These are phyloP conservation scores for Calcarius lapponicus DNA, from an alignment of 2,797 vertebrate species.

Conservation along the genomic window DNA sequence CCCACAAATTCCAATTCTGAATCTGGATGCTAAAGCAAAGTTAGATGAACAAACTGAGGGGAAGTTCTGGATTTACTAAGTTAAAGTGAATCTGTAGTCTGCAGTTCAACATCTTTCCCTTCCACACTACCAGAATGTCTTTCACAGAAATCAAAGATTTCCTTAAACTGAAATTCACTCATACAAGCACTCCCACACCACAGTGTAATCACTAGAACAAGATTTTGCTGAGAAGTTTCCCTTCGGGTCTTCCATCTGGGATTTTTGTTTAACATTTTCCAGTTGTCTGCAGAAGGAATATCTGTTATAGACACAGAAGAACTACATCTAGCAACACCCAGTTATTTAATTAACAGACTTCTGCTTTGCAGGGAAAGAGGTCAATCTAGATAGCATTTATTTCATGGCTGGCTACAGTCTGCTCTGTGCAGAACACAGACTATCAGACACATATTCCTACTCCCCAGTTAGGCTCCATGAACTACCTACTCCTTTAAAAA, in stretches of 20 bases:
- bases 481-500: background rate
- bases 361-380: background rate
- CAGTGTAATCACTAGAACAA: constrained; percentile 5
- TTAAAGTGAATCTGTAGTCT: background rate
- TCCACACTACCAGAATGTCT: background rate
- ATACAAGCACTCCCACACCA: background rate
- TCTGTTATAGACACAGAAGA: constrained; percentile 12
- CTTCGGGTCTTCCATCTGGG: constrained; percentile 15
- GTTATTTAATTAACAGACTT: background rate
- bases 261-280: constrained; percentile 32
- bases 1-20: background rate
- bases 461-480: background rate
- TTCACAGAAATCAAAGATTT: constrained; percentile 31
- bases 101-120: background rate
- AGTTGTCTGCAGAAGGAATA: constrained; percentile 14
- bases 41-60: background rate
- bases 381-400: background rate
- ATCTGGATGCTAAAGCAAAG: background rate
- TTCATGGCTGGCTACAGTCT: background rate
- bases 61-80: background rate
- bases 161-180: constrained; percentile 15
- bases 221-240: background rate
- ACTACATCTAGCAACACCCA: constrained; percentile 3
- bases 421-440: background rate
- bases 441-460: background rate